Evolutionary conservation across 2,113 vertebrate genomes (phyloP).

Genomic region (Rhabdornis inornatus): DNA sequence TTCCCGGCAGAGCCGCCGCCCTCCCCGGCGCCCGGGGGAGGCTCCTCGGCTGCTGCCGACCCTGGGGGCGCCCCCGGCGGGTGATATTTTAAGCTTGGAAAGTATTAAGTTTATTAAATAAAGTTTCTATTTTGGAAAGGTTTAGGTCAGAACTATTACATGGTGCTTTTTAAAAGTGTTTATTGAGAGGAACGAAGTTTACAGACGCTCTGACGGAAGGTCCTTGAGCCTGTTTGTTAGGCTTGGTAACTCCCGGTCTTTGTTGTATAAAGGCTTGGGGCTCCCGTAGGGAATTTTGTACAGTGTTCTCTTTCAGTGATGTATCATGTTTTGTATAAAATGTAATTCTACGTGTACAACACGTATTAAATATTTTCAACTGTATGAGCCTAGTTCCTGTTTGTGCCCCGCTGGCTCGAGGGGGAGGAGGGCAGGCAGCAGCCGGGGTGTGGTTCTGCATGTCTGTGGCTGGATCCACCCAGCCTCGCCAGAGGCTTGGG

Average conservation of each 20-base stretch:
- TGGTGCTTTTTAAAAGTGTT: slow-evolving; percentile 75
- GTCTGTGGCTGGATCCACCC: slow-evolving; percentile 43
- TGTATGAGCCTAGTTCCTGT: slow-evolving; percentile 15
- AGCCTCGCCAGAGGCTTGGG: not conserved
- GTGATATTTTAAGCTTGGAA: slow-evolving; percentile 58
- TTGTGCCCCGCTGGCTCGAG: not conserved
- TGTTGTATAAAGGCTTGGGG: slow-evolving; percentile 83
- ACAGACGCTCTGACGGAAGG: slow-evolving; percentile 61
- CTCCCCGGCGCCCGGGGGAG: not conserved
- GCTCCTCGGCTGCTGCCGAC: not conserved
- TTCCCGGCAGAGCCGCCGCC: not conserved
- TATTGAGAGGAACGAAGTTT: slow-evolving; percentile 68
- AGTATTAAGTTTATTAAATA: slow-evolving; percentile 63
- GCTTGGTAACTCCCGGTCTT: slow-evolving; percentile 69
- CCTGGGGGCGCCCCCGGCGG: not conserved
- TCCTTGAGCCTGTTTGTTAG: slow-evolving; percentile 49
- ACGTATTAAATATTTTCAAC: slow-evolving; percentile 84
- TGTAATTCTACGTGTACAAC: slow-evolving; percentile 78
- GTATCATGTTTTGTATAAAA: slow-evolving; percentile 80
- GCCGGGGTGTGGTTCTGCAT: slow-evolving; percentile 37
- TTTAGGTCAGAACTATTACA: slow-evolving; percentile 64
- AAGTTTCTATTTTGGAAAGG: slow-evolving; percentile 70
- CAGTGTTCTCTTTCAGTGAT: slow-evolving; percentile 71
- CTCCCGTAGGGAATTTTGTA: slow-evolving; percentile 73
- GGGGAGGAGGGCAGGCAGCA: not conserved